phyloP scores from a whole-genome alignment of 2,113 vertebrate genomes.

The Sminthopsis crassicaudata region DNA sequence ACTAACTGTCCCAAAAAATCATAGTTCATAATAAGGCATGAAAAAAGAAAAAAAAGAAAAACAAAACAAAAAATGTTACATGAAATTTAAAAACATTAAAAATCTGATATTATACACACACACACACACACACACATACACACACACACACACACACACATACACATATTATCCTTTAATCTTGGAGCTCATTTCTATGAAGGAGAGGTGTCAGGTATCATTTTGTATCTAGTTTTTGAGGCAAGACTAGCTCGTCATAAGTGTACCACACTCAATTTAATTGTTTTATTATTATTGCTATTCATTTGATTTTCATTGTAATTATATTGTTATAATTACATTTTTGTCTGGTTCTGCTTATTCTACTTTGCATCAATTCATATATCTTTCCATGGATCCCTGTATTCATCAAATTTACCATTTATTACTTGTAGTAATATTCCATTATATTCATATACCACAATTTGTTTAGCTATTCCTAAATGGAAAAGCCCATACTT shows the following conservation, averaged over 20 bases:
- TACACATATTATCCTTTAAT: not conserved
- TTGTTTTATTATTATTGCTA: not conserved
- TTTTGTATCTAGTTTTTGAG: not conserved
- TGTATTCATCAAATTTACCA: too few species aligned
- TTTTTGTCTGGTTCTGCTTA: not conserved
- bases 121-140: too few species aligned
- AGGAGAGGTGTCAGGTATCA: not conserved
- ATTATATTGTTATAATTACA: not conserved
- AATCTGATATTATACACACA: not conserved
- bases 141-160: too few species aligned
- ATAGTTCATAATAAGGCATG: not conserved
- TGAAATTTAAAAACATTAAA: not conserved
- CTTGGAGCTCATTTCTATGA: not conserved
- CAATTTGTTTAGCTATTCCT: not conserved
- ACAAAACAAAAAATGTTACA: not conserved
- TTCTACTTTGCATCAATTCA: too few species aligned
- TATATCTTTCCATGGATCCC: too few species aligned
- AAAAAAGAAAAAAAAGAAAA: too few species aligned
- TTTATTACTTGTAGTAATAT: too few species aligned
- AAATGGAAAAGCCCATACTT: not conserved
- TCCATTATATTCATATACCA: too few species aligned
- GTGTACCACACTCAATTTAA: not conserved
- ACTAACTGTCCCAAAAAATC: not conserved
- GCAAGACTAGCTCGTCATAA: not conserved
- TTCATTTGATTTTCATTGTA: not conserved